phyloP scores from a whole-genome alignment of 2,888 invertebrate species.

The Metopia argyrocephala region DNA sequence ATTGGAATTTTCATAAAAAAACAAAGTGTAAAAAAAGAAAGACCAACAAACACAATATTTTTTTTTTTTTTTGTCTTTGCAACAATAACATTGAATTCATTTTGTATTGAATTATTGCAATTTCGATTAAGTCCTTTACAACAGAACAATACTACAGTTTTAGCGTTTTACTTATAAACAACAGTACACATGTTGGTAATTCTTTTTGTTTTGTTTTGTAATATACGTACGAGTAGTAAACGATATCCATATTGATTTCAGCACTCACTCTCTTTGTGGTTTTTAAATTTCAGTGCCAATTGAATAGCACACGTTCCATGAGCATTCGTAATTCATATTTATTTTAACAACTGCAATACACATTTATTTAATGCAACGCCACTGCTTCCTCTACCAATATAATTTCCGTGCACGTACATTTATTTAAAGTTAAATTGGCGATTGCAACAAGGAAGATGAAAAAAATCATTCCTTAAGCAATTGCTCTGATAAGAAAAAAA shows the following conservation, averaged over 20 bases:
- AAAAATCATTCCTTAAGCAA: slow-evolving; percentile 1
- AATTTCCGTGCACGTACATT: slow-evolving; percentile 12
- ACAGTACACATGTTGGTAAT: background rate
- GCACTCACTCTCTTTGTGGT: slow-evolving; percentile 1
- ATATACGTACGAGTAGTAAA: slow-evolving; percentile 11
- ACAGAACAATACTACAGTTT: slow-evolving; percentile 46
- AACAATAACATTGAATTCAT: too few relatives aligned
- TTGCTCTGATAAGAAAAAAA: background rate
- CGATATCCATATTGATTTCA: slow-evolving; percentile 42
- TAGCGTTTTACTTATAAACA: too few relatives aligned
- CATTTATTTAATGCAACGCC: background rate
- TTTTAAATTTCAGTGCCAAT: background rate
- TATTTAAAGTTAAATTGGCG: slow-evolving; percentile 45
- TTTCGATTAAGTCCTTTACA: slow-evolving; percentile 29
- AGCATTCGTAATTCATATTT: slow-evolving; percentile 56
- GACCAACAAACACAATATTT: too few relatives aligned
- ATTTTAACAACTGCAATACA: slow-evolving; percentile 51
- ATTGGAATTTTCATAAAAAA: background rate
- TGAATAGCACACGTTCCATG: slow-evolving; percentile 15
- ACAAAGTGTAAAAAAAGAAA: too few relatives aligned
- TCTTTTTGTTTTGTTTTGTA: background rate
- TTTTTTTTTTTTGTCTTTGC: too few relatives aligned
- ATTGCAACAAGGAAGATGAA: background rate
- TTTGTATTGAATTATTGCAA: background rate
- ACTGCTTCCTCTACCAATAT: background rate